Evolutionary conservation across 2,113 vertebrate genomes (phyloP).

Genomic region (Cyanoramphus novaezelandiae): DNA sequence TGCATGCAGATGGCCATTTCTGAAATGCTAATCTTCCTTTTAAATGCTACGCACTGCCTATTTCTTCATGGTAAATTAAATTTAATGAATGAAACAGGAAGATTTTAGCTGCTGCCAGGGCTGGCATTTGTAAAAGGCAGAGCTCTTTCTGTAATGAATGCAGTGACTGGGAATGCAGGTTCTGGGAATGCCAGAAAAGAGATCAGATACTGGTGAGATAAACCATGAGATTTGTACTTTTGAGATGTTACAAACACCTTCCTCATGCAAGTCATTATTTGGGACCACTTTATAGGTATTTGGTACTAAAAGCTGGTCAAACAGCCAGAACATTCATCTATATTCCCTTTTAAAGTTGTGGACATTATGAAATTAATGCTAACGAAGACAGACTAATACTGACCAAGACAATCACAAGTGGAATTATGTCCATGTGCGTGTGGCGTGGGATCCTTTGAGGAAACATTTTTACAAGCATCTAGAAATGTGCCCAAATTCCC

Average conservation of each 20-base stretch:
- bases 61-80: neutral
- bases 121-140: neutral
- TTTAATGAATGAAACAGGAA: neutral
- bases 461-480: neutral
- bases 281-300: neutral
- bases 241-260: neutral
- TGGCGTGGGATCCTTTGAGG: neutral
- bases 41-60: neutral
- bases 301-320: neutral
- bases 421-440: neutral
- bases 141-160: neutral
- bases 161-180: neutral
- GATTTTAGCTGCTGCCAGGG: neutral
- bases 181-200: neutral
- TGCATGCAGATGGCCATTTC: neutral
- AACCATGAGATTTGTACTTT: neutral
- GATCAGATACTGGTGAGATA: neutral
- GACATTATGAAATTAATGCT: neutral
- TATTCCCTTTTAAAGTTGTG: neutral
- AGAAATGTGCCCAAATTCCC: neutral
- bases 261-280: neutral
- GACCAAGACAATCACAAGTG: neutral
- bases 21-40: neutral
- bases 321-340: neutral
- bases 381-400: neutral